phyloP scores from a whole-genome alignment of 2,888 invertebrate species.

The Scrobipalpa atriplicella region DNA sequence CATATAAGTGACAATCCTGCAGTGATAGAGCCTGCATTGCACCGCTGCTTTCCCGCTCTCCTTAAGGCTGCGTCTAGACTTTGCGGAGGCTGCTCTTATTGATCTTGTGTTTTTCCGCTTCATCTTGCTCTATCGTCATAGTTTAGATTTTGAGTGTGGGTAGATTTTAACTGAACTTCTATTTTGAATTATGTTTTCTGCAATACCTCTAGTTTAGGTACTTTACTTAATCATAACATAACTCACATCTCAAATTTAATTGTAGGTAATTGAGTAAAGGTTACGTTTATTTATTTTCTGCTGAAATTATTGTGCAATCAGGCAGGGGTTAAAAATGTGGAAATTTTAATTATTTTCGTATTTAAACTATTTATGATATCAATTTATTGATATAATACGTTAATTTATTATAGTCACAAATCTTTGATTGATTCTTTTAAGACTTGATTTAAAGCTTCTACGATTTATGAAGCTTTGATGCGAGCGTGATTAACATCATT shows the following conservation, averaged over 20 bases:
- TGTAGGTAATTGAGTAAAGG: not conserved
- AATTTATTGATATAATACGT: too few relatives aligned
- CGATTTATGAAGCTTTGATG: too few relatives aligned
- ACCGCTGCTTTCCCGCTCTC: conserved; percentile 42
- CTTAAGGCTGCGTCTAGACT: conserved; percentile 48
- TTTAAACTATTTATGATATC: too few relatives aligned
- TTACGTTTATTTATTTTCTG: not conserved
- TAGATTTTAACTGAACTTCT: too few relatives aligned
- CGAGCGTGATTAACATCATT: conserved; percentile 9
- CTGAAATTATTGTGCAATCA: conserved; percentile 9
- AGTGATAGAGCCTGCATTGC: conserved; percentile 48
- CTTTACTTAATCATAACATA: not conserved
- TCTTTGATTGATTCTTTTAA: too few relatives aligned
- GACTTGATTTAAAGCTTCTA: too few relatives aligned
- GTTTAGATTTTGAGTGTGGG: too few relatives aligned
- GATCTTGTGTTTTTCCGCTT: conserved; percentile 44
- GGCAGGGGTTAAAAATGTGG: too few relatives aligned
- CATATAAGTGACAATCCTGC: conserved; percentile 8
- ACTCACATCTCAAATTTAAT: not conserved
- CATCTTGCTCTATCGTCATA: not conserved
- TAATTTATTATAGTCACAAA: too few relatives aligned
- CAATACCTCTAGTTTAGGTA: not conserved
- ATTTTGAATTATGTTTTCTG: not conserved
- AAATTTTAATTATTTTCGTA: too few relatives aligned
- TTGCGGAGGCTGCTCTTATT: conserved; percentile 49